phyloP scores from a whole-genome alignment of 2,888 invertebrate species.

The Stenodema calcarata region DNA sequence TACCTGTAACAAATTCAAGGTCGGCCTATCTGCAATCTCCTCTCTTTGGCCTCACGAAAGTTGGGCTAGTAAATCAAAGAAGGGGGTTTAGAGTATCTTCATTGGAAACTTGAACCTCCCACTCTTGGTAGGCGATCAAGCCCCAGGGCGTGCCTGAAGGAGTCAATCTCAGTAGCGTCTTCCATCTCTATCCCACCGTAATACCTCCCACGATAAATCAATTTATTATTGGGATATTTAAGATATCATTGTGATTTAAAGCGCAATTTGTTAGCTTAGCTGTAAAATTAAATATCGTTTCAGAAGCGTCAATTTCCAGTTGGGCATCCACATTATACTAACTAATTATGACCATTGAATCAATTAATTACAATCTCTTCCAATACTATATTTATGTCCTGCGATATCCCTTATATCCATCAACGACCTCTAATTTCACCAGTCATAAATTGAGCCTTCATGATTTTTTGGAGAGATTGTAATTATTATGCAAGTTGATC shows the following conservation, averaged over 20 bases:
- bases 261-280: background rate
- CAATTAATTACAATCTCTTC: no score
- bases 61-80: background rate
- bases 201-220: background rate
- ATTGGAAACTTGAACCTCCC: background rate
- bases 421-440: no score
- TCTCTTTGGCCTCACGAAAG: background rate
- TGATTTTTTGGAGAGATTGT: no score
- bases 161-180: background rate
- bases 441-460: no score
- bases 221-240: background rate
- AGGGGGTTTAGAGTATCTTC: background rate
- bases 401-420: no score
- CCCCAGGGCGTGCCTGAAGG: background rate
- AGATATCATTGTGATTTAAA: background rate
- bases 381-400: no score
- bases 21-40: background rate
- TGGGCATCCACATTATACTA: background rate
- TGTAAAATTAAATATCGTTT: background rate
- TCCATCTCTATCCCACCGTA: background rate
- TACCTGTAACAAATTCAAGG: background rate
- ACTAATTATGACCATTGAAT: no score
- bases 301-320: background rate
- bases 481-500: no score
- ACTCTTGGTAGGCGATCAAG: background rate